A percentile compares a stretch with the other conserved stretches of the same genome.
phyloP scores from a whole-genome alignment of 2,113 vertebrate species.

The Triplophysa siluroides region DNA sequence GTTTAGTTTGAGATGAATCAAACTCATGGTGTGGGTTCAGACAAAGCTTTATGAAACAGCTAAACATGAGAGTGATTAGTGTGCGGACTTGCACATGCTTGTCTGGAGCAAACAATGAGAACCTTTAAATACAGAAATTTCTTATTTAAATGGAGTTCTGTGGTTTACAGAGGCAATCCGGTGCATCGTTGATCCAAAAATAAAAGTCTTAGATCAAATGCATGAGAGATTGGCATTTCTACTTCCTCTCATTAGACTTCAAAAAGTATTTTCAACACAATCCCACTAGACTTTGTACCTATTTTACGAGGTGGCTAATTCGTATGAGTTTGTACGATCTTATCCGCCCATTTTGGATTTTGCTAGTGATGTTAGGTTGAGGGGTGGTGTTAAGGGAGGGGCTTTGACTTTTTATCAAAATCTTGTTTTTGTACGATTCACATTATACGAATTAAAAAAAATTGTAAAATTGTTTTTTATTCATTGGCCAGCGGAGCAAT shows the following conservation, averaged over 20 bases:
- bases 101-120: slow-evolving; percentile 51
- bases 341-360: too few species aligned
- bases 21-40: slow-evolving; percentile 40
- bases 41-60: slow-evolving; percentile 38
- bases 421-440: too few species aligned
- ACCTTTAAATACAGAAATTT: slow-evolving; percentile 37
- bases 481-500: neutral
- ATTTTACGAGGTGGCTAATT: too few species aligned
- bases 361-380: too few species aligned
- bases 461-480: neutral
- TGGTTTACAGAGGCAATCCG: neutral
- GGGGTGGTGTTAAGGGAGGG: too few species aligned
- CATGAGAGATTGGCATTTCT: slow-evolving; percentile 20
- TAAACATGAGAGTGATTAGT: slow-evolving; percentile 44
- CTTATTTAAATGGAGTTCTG: neutral
- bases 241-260: slow-evolving; percentile 27
- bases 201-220: slow-evolving; percentile 44
- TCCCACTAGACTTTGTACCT: neutral
- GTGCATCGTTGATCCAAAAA: slow-evolving; percentile 20
- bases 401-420: too few species aligned
- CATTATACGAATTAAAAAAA: too few species aligned
- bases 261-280: neutral
- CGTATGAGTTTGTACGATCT: too few species aligned
- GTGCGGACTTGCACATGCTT: slow-evolving; percentile 12
- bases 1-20: slow-evolving; percentile 35